Evolutionary conservation across 2,888 invertebrate species (phyloP).

Genomic region (Troides aeacus): DNA sequence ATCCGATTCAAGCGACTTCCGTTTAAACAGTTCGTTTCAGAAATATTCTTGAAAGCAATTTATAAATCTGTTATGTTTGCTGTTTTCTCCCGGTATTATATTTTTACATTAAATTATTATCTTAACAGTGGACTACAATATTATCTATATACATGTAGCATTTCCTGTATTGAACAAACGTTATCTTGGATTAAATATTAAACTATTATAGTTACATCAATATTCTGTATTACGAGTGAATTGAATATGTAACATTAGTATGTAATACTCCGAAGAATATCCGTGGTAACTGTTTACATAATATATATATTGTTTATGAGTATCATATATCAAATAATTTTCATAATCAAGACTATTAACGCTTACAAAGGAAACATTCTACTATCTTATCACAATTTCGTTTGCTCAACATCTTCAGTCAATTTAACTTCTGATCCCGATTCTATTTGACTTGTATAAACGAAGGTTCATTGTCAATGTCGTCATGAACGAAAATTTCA

Average conservation of each 20-base stretch:
- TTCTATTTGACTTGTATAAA: not conserved
- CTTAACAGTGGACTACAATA: not conserved
- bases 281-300: not conserved
- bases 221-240: not conserved
- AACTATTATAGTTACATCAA: not conserved
- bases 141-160: not conserved
- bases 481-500: too few species aligned
- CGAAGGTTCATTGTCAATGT: too few species aligned
- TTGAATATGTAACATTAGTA: not conserved
- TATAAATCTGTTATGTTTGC: not conserved
- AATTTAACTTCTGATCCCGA: not conserved
- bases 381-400: not conserved
- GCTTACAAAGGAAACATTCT: not conserved
- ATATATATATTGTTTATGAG: not conserved
- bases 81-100: not conserved
- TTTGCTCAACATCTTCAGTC: not conserved
- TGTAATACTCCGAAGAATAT: not conserved
- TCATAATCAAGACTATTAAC: not conserved
- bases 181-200: not conserved
- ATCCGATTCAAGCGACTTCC: constrained; percentile 15
- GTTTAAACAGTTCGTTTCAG: constrained; percentile 1
- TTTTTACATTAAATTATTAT: not conserved
- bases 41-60: not conserved
- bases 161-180: not conserved
- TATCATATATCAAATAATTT: not conserved